phyloP scores from a whole-genome alignment of 35 echinoderm and acorn worm species.

The Chiridota heheva region DNA sequence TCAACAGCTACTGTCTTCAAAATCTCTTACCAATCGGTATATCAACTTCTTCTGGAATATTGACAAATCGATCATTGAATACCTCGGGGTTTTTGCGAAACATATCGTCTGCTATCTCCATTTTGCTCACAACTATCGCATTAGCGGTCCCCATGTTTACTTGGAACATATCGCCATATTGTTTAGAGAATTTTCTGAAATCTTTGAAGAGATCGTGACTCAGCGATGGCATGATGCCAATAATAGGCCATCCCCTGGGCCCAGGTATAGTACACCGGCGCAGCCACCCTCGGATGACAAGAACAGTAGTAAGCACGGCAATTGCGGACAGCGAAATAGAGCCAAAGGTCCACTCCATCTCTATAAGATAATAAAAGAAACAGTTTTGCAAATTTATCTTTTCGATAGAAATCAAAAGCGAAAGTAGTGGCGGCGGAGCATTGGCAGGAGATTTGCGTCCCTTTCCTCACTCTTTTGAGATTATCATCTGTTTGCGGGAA shows the following conservation, averaged over 20 bases:
- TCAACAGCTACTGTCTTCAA: neutral
- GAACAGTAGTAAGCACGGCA: neutral
- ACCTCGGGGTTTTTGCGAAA: constrained; percentile 20
- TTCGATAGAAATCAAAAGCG: too few species aligned
- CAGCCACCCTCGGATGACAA: neutral
- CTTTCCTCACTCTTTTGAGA: too few species aligned
- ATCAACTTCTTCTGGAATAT: constrained; percentile 3
- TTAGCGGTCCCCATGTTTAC: constrained; percentile 11
- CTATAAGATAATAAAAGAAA: too few species aligned
- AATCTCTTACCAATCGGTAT: constrained; percentile 33
- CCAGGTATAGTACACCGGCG: constrained; percentile 17
- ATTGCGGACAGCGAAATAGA: too few species aligned
- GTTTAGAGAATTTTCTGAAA: constrained; percentile 22
- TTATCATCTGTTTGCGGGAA: too few species aligned
- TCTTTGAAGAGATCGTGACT: constrained; percentile 24
- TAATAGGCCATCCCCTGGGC: constrained; percentile 29
- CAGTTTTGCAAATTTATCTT: too few species aligned
- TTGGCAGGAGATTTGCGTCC: too few species aligned
- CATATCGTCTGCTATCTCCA: constrained; percentile 20
- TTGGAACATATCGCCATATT: constrained; percentile 24
- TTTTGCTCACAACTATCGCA: constrained; percentile 18
- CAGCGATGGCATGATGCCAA: constrained; percentile 11
- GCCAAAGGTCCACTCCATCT: too few species aligned
- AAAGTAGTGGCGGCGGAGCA: too few species aligned
- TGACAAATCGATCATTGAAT: constrained; percentile 40